phyloP scores from a whole-genome alignment of 2,888 invertebrate genomes.

The Stenurella melanura region DNA sequence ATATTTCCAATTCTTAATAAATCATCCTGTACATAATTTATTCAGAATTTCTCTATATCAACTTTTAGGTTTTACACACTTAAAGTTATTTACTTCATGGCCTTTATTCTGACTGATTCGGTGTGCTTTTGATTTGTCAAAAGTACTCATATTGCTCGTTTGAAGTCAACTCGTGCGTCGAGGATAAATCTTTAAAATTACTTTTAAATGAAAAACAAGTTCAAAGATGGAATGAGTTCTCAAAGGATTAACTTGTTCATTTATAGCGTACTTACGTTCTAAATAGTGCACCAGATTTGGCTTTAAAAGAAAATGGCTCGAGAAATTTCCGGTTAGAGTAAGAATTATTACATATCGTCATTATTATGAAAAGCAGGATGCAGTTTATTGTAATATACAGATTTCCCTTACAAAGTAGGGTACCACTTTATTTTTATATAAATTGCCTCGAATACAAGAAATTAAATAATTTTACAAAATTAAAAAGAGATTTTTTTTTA shows the following conservation, averaged over 20 bases:
- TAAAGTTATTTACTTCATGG: background rate
- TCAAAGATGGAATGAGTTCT: background rate
- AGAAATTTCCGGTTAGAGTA: background rate
- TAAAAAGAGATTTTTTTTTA: no score
- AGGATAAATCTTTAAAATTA: constrained; percentile 13
- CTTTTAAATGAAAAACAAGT: constrained; percentile 14
- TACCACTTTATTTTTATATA: no score
- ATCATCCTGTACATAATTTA: no score
- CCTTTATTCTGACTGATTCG: background rate
- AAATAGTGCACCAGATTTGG: background rate
- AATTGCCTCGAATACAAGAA: no score
- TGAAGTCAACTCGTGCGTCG: background rate
- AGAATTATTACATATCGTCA: no score
- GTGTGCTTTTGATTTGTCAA: background rate
- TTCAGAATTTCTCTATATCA: no score
- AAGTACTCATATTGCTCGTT: constrained; percentile 2
- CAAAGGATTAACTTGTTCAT: background rate
- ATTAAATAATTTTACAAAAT: no score
- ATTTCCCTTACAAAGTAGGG: no score
- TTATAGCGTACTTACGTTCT: background rate
- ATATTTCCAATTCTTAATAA: no score
- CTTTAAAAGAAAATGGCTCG: background rate
- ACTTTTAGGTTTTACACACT: no score
- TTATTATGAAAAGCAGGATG: no score
- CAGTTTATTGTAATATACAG: no score